Base-by-base conservation (phyloP, 1,140 invertebrate species). In the Popillia japonica region DNA sequence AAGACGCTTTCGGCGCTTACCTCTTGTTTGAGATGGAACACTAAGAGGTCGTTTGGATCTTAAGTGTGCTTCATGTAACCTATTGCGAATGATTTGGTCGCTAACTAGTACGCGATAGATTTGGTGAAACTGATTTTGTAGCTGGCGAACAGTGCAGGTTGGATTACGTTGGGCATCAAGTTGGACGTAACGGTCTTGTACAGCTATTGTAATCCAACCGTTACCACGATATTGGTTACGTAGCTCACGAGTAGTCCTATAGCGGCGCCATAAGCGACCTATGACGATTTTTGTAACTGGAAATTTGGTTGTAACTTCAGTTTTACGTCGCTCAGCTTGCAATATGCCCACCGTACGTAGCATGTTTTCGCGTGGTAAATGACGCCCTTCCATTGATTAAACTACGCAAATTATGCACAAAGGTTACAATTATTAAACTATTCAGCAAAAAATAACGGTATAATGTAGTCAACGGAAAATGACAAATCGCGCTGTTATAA, bases 181-280 rank as follows among this genome's bases (percentile, higher is more conserved):
- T 73, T 73, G 72, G 40, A 73, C 23, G 72, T 73, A 27, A 73
- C 72, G 40, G n/a, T n/a, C n/a, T n/a, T n/a, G n/a, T n/a, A n/a
- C n/a, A n/a, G n/a, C n/a, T n/a, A n/a, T n/a, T n/a, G 72, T 73
- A 73, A 73, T 73, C 72, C 40, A 9, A 27, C 72, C 23, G 72
- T 73, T 73, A 73, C 6, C 72, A 73, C 72, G 72, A 20, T 73
- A 23, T 73, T 73, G 40, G 27, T 73, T 73, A 73, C 72, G 72
- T 73, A 73, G 8, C 27, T 9, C 72, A 73, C 72, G 8, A 73
- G 23, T 40, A 40, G 72, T 22, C 9, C 23, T 73, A 73, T 73
- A 73, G 72, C 72, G 72, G 72, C 72, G 34, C 72, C 72, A 73
- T 73, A 73, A 73, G 72, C 27, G 72, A 73, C 72, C 27, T 73